Evolutionary conservation across 2,888 invertebrate species (phyloP).

Genomic region (Clepsis dumicolana): DNA sequence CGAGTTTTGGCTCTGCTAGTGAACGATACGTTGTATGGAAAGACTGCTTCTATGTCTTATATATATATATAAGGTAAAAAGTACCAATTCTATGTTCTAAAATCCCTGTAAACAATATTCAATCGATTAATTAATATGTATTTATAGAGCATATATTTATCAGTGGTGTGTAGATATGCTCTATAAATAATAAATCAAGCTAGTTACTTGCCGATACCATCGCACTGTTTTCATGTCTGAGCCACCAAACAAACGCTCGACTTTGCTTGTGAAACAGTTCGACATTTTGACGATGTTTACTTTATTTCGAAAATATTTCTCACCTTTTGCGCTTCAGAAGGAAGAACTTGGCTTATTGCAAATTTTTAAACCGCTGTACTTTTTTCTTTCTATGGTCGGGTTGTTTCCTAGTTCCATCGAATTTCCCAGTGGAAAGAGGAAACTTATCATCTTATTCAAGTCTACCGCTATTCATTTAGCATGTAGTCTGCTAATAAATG

Average conservation of each 20-base stretch:
- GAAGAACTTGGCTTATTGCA: not conserved
- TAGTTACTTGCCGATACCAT: not conserved
- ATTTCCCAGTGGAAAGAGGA: slow-evolving; percentile 18
- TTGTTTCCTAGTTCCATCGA: slow-evolving; percentile 25
- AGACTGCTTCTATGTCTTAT: too few relatives aligned
- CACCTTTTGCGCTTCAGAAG: slow-evolving; percentile 15
- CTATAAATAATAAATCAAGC: not conserved
- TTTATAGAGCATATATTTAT: too few relatives aligned
- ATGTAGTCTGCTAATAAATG: slow-evolving; percentile 8
- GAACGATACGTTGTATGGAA: too few relatives aligned
- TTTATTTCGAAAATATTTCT: slow-evolving; percentile 24
- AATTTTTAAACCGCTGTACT: slow-evolving; percentile 21
- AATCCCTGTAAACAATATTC: too few relatives aligned
- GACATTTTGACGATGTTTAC: slow-evolving; percentile 12
- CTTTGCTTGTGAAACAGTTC: not conserved
- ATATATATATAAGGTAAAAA: too few relatives aligned
- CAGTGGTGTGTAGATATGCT: too few relatives aligned
- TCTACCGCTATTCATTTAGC: slow-evolving; percentile 23
- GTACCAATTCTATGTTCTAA: too few relatives aligned
- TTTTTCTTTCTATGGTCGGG: slow-evolving; percentile 10
- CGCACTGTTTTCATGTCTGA: not conserved
- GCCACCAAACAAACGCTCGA: not conserved
- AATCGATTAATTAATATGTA: too few relatives aligned
- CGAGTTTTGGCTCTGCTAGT: too few relatives aligned
- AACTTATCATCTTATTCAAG: slow-evolving; percentile 8